Conservation (phyloP, 2,113 vertebrate species). For the Galeopterus variegatus region DNA sequence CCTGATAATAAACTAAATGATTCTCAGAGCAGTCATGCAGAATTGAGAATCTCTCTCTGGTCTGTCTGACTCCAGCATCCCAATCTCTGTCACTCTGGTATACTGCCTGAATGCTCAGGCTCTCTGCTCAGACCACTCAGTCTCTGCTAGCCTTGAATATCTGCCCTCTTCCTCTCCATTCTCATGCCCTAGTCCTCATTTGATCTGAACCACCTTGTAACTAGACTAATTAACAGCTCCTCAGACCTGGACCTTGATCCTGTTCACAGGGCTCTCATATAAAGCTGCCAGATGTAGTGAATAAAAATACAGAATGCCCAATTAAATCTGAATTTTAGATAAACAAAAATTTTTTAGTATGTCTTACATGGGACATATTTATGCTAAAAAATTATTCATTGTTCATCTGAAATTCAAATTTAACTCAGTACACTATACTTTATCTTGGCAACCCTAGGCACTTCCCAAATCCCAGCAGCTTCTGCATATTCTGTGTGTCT, state of each 20-base stretch:
- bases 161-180: background rate
- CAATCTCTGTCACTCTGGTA: background rate
- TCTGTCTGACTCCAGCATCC: background rate
- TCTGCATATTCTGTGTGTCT: background rate
- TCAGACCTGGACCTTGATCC: background rate
- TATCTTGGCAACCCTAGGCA: background rate
- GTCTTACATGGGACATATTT: background rate
- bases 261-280: background rate
- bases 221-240: background rate
- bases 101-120: background rate
- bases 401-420: background rate
- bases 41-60: background rate
- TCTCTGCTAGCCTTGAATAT: background rate
- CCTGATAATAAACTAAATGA: background rate
- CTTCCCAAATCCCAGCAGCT: background rate
- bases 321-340: slow-evolving; percentile 44
- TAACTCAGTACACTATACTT: background rate
- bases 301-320: background rate
- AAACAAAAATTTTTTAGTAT: background rate
- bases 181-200: background rate
- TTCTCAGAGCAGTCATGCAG: background rate
- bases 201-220: background rate
- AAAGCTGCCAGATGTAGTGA: background rate
- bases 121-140: background rate
- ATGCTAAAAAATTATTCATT: background rate